Conservation (phyloP, 1,140 invertebrate genomes). For the Leptinotarsa undecemlineata region DNA sequence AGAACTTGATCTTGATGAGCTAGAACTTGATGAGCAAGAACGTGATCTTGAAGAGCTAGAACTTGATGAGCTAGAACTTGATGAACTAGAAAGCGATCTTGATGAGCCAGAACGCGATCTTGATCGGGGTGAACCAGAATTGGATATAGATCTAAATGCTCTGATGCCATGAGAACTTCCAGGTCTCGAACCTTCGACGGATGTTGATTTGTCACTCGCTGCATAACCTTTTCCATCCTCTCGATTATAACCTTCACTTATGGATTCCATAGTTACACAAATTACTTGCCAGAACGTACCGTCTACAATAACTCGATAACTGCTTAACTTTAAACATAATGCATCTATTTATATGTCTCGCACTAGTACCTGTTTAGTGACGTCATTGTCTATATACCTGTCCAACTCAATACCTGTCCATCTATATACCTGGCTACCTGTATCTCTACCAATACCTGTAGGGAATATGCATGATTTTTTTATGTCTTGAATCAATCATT, state of each 20-base stretch:
- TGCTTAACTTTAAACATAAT: too few relatives aligned
- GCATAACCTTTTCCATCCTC: slow-evolving; percentile 7
- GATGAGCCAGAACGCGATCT: slow-evolving; percentile 50
- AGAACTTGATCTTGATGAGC: slow-evolving; percentile 43
- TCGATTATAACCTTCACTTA: slow-evolving; percentile 19
- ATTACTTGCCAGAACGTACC: too few relatives aligned
- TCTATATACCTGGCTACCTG: too few relatives aligned
- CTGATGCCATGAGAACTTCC: slow-evolving; percentile 29
- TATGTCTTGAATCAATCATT: too few relatives aligned
- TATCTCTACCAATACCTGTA: too few relatives aligned
- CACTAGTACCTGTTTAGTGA: too few relatives aligned
- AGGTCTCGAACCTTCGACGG: slow-evolving; percentile 39
- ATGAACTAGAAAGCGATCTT: slow-evolving; percentile 49
- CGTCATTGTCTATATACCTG: too few relatives aligned
- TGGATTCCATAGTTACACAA: not conserved
- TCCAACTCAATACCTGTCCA: too few relatives aligned
- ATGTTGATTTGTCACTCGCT: slow-evolving; percentile 26
- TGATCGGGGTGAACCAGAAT: slow-evolving; percentile 50
- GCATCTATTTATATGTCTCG: too few relatives aligned
- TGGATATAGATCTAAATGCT: slow-evolving; percentile 36
- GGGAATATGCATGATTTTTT: too few relatives aligned
- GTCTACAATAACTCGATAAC: too few relatives aligned
- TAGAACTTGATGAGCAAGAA: slow-evolving; percentile 51
- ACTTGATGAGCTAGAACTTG: slow-evolving; percentile 41
- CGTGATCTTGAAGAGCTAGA: slow-evolving; percentile 49